phyloP scores from a whole-genome alignment of 2,113 vertebrate genomes.

The Isurus oxyrinchus region DNA sequence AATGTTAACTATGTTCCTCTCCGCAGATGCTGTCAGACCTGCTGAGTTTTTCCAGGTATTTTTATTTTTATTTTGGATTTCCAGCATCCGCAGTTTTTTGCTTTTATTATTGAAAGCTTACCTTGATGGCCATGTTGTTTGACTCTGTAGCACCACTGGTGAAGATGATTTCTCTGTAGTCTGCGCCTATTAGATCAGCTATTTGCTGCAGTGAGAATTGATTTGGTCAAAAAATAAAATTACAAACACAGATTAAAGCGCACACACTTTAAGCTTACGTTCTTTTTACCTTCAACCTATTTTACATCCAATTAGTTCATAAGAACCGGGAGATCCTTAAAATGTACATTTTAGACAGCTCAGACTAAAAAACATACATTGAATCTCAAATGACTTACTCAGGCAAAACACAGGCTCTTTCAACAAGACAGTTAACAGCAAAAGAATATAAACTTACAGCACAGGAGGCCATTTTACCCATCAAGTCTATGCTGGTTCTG shows the following conservation, averaged over 20 bases:
- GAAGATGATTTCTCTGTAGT: conserved; percentile 90
- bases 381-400: neutral
- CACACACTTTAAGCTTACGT: neutral
- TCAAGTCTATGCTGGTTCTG: neutral
- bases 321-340: neutral
- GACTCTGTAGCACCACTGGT: conserved; percentile 96
- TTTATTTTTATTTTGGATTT: no score
- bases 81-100: no score
- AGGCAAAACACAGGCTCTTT: neutral
- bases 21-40: no score
- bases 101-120: conserved; percentile 46
- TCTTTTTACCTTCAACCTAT: neutral
- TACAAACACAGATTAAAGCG: neutral
- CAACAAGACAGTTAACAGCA: neutral
- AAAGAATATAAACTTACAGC: neutral
- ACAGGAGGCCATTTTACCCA: neutral
- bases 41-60: no score
- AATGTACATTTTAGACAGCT: neutral
- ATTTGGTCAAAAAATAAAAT: neutral
- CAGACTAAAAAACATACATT: neutral
- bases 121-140: conserved; percentile 96
- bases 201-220: conserved; percentile 70
- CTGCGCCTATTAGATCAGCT: conserved; percentile 82
- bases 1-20: no score
- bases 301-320: neutral